These are phyloP conservation scores for Dyspetes luteomarginatus DNA, from an alignment of 2,888 invertebrate species.

Conservation along the genomic window DNA sequence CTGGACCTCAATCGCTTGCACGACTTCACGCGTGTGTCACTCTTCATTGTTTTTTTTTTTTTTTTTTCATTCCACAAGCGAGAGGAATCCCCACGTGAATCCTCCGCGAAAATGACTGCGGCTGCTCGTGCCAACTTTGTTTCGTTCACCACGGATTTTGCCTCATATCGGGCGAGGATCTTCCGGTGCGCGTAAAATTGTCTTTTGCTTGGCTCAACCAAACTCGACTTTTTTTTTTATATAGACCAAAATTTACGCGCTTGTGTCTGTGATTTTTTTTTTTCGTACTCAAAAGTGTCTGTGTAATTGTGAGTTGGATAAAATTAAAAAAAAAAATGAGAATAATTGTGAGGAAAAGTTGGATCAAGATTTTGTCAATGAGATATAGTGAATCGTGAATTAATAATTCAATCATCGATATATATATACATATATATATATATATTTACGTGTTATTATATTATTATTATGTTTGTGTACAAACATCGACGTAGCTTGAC, in stretches of 20 bases:
- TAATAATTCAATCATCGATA: constrained; percentile 1
- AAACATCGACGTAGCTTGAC: not conserved
- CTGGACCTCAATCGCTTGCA: not conserved
- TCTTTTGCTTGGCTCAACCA: not conserved
- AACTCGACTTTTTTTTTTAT: not conserved
- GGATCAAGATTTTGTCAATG: constrained; percentile 13
- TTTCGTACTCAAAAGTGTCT: too few relatives aligned
- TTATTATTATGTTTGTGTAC: constrained; percentile 27
- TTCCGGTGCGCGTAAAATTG: constrained; percentile 23
- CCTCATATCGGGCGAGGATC: constrained; percentile 2
- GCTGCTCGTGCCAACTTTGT: constrained; percentile 35
- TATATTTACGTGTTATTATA: too few relatives aligned
- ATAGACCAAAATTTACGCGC: too few relatives aligned
- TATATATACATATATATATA: too few relatives aligned
- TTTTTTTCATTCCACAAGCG: not conserved
- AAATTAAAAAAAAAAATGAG: too few relatives aligned
- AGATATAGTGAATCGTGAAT: not conserved
- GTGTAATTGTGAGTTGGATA: too few relatives aligned
- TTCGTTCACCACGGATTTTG: constrained; percentile 3
- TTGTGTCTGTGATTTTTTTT: too few relatives aligned
- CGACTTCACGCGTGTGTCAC: not conserved
- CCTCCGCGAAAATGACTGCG: constrained; percentile 48
- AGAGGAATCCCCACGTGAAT: not conserved
- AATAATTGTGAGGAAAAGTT: not conserved
- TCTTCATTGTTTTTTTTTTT: too few relatives aligned